Conservation (phyloP, 2,797 vertebrate genomes). For the Etheostoma perlongum region DNA sequence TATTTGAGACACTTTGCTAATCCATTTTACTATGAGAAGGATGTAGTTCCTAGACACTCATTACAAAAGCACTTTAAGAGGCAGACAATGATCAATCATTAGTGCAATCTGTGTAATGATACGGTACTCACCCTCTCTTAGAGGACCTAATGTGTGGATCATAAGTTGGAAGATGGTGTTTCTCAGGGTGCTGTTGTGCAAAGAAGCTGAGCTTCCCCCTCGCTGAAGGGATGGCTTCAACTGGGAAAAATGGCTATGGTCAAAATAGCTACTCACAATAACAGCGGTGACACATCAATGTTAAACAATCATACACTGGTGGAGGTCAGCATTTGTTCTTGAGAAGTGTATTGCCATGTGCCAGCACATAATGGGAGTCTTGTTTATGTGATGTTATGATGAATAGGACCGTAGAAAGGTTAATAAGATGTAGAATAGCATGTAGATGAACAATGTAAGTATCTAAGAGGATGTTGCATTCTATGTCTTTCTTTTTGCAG, state of each 20-base stretch:
- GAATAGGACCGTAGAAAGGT: neutral
- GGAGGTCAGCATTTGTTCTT: neutral
- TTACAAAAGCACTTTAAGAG: conserved; percentile 14
- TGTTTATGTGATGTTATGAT: neutral
- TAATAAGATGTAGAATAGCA: neutral
- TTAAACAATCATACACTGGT: neutral
- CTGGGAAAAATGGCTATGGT: conserved; percentile 78
- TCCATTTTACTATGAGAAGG: conserved; percentile 87
- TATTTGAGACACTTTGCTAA: conserved; percentile 85
- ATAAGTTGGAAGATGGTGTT: conserved; percentile 95
- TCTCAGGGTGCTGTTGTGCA: conserved; percentile 96
- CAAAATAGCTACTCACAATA: conserved; percentile 39
- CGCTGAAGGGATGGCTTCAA: conserved; percentile 88
- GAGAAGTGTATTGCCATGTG: conserved; percentile 12
- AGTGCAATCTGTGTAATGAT: neutral
- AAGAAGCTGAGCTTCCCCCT: conserved; percentile 92
- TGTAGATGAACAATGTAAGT: conserved; percentile 4
- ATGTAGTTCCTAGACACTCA: conserved; percentile 53
- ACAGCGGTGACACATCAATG: conserved; percentile 19
- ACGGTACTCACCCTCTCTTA: conserved; percentile 90
- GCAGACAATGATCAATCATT: conserved; percentile 5
- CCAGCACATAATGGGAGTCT: neutral
- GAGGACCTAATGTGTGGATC: conserved; percentile 95
- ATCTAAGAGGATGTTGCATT: neutral
- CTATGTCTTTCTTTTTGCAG: conserved; percentile 13